Evolutionary conservation across 2,113 vertebrate species (phyloP).

Genomic region (Pungitius pungitius): DNA sequence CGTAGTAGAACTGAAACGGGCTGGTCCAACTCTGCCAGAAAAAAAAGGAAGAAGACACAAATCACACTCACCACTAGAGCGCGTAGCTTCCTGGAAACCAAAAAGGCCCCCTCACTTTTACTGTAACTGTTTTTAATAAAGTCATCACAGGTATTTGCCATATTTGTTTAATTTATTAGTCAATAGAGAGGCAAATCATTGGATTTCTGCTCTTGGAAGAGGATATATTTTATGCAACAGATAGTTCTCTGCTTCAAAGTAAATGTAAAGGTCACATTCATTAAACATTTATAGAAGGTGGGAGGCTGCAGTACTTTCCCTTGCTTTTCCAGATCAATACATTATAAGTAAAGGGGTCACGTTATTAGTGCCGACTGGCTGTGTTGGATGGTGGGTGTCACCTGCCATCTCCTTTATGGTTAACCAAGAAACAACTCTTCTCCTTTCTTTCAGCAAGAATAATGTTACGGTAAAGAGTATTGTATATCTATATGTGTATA

Average conservation of each 20-base stretch:
- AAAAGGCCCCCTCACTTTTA: neutral
- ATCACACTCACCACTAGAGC: constrained; percentile 59
- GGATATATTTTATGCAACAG: constrained; percentile 35
- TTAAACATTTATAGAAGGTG: constrained; percentile 45
- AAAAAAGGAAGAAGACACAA: constrained; percentile 9
- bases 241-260: constrained; percentile 25
- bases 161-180: constrained; percentile 33
- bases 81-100: constrained; percentile 39
- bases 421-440: constrained; percentile 39
- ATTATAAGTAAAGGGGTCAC: constrained; percentile 31
- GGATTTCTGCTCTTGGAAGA: constrained; percentile 9
- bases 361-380: constrained; percentile 29
- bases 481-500: constrained; percentile 31
- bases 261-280: constrained; percentile 52
- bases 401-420: constrained; percentile 36
- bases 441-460: constrained; percentile 52
- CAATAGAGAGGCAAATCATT: constrained; percentile 17
- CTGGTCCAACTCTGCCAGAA: neutral
- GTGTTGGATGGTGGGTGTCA: constrained; percentile 38
- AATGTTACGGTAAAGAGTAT: constrained; percentile 52
- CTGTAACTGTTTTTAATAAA: constrained; percentile 18
- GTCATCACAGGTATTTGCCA: constrained; percentile 16
- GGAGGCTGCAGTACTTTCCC: constrained; percentile 18
- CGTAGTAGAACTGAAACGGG: neutral
- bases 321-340: constrained; percentile 33